Base-by-base conservation (phyloP, 2,888 invertebrate genomes). In the Morpho helenor region DNA sequence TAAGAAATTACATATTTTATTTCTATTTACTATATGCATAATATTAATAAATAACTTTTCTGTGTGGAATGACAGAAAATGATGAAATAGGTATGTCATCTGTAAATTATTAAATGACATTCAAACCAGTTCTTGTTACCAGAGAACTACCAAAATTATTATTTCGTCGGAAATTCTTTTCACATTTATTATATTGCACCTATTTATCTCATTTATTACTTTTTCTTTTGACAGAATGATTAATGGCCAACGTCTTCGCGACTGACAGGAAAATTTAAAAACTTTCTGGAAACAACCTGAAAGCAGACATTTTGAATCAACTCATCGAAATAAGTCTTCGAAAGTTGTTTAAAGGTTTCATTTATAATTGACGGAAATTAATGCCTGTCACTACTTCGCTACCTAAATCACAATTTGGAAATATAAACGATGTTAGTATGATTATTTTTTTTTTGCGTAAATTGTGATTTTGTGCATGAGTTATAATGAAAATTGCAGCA, bases 221-320 rank as follows among this genome's bases (percentile, higher is more conserved):
- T 69, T 67, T 66, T 68, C 65, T 61, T 55, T 56, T 69, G 74
- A 80, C 78, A 73, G 70, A 61, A 73, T 75, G 73, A 83, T 83
- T 75, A 77, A 82, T 83, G 69, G 63, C 68, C 66, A 45, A 23
- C 49, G 52, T 49, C 63, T 60, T 55, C 46, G 46, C 56, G 63
- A 68, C 75, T 71, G 77, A 75, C 78, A 71, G 71, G 75, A 68
- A 74, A 75, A 73, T 75, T 77, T 73, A 66, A 73, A 71, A 73
- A 77, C 71, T 70, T 75, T 49, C 72, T 65, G 65, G 66, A 68
- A 73, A 69, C 67, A 71, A 69, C 69, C 59, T 63, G 68, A 68
- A 69, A 60, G 62, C 60, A 65, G 71, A 65, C 71, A 69, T 74
- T 76, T 74, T 76, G 72, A 70, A 73, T 74, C 71, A 67, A 65